phyloP scores from a whole-genome alignment of 2,797 vertebrate genomes.

The Enteromius fasciolatus region DNA sequence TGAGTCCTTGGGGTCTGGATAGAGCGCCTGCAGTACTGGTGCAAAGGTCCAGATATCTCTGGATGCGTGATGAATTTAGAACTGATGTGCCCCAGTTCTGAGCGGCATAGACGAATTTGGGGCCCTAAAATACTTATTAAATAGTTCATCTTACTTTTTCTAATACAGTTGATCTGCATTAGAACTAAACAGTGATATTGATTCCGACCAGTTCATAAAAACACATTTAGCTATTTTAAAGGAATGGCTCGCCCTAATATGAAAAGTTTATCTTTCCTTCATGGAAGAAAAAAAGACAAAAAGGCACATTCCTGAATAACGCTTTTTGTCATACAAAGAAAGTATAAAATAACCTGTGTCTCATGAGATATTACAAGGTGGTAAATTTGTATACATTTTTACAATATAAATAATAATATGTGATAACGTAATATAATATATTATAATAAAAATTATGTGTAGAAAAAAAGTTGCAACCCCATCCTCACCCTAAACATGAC shows the following conservation, averaged over 20 bases:
- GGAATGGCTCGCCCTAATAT: background rate
- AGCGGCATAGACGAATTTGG: slow-evolving; percentile 16
- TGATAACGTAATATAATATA: too few relatives aligned
- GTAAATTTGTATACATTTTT: background rate
- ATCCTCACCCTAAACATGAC: background rate
- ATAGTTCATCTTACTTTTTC: slow-evolving; percentile 8
- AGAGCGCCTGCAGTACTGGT: slow-evolving; percentile 26
- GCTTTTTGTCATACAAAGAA: background rate
- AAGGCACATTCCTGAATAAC: background rate
- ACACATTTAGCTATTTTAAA: background rate
- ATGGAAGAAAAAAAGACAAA: too few relatives aligned
- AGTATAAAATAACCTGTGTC: background rate
- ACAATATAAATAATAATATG: too few relatives aligned
- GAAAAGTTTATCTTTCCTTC: background rate
- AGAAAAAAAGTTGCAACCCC: too few relatives aligned
- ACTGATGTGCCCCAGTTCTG: slow-evolving; percentile 34
- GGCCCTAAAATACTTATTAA: slow-evolving; percentile 30
- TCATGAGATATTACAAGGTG: background rate
- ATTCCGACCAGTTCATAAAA: background rate
- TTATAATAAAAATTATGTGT: too few relatives aligned
- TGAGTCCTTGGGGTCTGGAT: slow-evolving; percentile 35
- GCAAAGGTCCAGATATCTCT: slow-evolving; percentile 44
- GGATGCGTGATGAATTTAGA: slow-evolving; percentile 45
- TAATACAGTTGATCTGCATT: slow-evolving; percentile 9
- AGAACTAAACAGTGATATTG: background rate